phyloP scores from a whole-genome alignment of 1,140 invertebrate genomes.

The Agraylea sexmaculata region DNA sequence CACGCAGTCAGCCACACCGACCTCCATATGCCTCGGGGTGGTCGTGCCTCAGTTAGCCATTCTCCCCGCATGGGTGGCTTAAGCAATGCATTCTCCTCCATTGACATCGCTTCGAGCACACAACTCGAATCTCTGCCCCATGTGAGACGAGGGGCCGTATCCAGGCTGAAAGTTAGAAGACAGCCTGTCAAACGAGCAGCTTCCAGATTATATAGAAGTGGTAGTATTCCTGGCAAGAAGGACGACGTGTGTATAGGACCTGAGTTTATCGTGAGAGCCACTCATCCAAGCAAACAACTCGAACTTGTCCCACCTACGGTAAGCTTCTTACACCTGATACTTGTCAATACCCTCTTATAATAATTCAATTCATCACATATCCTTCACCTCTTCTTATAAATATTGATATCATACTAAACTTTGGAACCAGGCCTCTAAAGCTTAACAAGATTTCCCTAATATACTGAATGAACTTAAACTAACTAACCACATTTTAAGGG shows the following conservation, averaged over 20 bases:
- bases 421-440: no score
- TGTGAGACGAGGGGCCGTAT: conserved; percentile 8
- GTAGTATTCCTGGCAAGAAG: conserved; percentile 33
- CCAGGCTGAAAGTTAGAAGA: conserved; percentile 26
- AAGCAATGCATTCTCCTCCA: conserved; percentile 37
- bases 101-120: conserved; percentile 35
- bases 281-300: conserved; percentile 48
- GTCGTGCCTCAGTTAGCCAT: background rate
- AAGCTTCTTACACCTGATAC: conserved; percentile 9
- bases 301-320: conserved; percentile 42
- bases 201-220: conserved; percentile 52
- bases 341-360: no score
- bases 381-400: no score
- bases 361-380: no score
- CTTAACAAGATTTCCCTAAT: no score
- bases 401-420: no score
- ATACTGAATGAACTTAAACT: no score
- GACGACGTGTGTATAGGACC: conserved; percentile 48
- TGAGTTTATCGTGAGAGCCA: conserved; percentile 59
- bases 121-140: conserved; percentile 26
- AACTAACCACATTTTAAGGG: no score
- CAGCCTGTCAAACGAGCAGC: conserved; percentile 60
- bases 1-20: conserved; percentile 15
- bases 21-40: conserved; percentile 8
- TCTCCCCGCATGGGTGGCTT: conserved; percentile 30